Conservation (phyloP, 92 coral and sea anemone genomes). For the Desmophyllum pertusum region DNA sequence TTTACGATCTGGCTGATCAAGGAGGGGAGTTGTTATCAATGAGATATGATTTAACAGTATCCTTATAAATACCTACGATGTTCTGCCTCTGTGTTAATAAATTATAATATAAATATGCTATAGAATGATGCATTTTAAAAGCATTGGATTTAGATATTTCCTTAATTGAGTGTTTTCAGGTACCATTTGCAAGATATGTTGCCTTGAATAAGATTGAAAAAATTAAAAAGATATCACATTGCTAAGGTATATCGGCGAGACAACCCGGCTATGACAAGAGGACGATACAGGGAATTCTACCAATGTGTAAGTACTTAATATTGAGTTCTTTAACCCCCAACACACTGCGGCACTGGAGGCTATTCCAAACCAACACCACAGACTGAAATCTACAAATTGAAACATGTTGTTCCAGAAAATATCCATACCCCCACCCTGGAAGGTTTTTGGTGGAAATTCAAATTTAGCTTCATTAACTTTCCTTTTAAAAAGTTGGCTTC, state of each 20-base stretch:
- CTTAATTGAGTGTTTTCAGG: constrained; percentile 67
- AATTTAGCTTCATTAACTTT: no score
- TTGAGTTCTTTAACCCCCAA: neutral
- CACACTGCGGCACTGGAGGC: neutral
- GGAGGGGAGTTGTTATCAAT: constrained; percentile 94
- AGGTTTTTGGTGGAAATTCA: no score
- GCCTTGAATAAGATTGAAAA: constrained; percentile 98
- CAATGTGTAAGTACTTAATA: constrained; percentile 99
- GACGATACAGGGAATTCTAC: constrained; percentile 94
- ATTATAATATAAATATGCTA: no score
- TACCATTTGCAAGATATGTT: constrained; percentile 98
- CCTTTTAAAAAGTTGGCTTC: no score
- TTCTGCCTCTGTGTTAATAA: no score
- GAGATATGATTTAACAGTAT: constrained; percentile 98
- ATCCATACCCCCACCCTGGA: no score
- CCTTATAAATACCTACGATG: no score
- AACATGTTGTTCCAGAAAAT: no score
- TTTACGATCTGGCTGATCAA: constrained; percentile 98
- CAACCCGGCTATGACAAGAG: constrained; percentile 99
- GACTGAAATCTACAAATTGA: no score
- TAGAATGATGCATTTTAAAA: no score
- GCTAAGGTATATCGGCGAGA: constrained; percentile 98
- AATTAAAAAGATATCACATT: constrained; percentile 96
- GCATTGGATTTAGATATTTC: constrained; percentile 14
- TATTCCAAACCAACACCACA: neutral